These are phyloP conservation scores for Parapsyche elsis DNA, from an alignment of 1,140 invertebrate genomes.

Conservation along the genomic window DNA sequence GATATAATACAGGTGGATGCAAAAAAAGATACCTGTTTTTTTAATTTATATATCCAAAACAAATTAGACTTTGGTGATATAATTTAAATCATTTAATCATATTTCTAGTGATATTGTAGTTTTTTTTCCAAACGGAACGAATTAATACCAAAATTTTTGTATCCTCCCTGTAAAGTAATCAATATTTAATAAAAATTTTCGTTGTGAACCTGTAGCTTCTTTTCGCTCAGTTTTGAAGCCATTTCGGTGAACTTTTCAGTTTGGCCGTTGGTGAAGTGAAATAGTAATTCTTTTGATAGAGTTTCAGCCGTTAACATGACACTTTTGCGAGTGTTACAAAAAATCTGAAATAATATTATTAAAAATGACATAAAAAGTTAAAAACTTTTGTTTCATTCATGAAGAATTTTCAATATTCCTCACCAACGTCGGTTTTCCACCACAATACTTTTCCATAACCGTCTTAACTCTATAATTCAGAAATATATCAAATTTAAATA, in stretches of 20 bases:
- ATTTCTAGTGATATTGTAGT: no score
- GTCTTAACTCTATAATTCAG: constrained; percentile 79
- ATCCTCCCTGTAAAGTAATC: no score
- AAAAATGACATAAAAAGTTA: no score
- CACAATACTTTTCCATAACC: constrained; percentile 77
- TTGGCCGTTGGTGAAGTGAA: constrained; percentile 68
- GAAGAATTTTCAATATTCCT: constrained; percentile 45
- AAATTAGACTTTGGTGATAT: no score
- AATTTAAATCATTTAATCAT: no score
- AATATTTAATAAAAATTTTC: no score
- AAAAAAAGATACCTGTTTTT: no score
- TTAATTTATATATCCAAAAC: no score
- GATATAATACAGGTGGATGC: no score
- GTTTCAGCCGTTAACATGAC: constrained; percentile 75
- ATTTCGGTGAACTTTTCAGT: constrained; percentile 66
- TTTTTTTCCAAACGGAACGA: no score
- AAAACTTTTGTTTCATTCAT: neutral
- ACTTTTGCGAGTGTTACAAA: constrained; percentile 82
- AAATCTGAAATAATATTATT: no score
- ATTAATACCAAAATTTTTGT: no score
- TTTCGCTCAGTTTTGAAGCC: constrained; percentile 69
- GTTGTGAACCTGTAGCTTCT: constrained; percentile 70
- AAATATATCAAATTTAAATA: constrained; percentile 82
- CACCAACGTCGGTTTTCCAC: constrained; percentile 81
- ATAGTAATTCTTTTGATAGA: constrained; percentile 70